A percentile compares a stretch with the other conserved stretches of the same genome.
phyloP scores from a whole-genome alignment of 1,140 invertebrate species.

The Philaenus spumarius region DNA sequence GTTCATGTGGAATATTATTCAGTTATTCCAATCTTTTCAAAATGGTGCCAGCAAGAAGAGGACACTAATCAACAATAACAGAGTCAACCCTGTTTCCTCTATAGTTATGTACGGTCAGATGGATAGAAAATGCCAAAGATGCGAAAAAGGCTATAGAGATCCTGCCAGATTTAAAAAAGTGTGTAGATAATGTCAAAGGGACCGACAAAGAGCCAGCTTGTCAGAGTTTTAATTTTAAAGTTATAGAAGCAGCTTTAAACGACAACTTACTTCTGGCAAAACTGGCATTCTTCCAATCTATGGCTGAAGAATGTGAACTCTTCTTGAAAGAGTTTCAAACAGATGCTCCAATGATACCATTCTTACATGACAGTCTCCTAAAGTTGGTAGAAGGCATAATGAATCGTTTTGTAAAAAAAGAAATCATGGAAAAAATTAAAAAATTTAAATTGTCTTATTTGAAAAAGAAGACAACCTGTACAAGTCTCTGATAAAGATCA shows the following conservation, averaged over 20 bases:
- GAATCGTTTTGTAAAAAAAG: neutral
- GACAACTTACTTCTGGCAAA: slow-evolving; percentile 28
- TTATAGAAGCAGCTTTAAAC: slow-evolving; percentile 6
- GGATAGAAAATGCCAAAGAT: slow-evolving; percentile 27
- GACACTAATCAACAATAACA: slow-evolving; percentile 17
- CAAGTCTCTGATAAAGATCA: neutral
- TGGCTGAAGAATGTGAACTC: slow-evolving; percentile 22
- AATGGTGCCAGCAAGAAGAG: slow-evolving; percentile 23
- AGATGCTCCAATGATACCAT: slow-evolving; percentile 19
- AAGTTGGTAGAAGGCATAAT: neutral
- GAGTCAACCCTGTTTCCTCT: slow-evolving; percentile 22
- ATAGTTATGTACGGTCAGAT: slow-evolving; percentile 29
- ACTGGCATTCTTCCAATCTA: slow-evolving; percentile 27
- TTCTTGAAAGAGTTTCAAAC: slow-evolving; percentile 27
- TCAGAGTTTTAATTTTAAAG: slow-evolving; percentile 2
- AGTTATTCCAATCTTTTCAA: slow-evolving; percentile 28
- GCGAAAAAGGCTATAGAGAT: slow-evolving; percentile 23
- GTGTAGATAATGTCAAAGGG: neutral
- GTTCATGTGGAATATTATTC: slow-evolving; percentile 27
- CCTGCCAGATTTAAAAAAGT: neutral
- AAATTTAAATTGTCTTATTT: no score
- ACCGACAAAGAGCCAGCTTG: neutral
- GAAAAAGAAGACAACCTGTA: neutral
- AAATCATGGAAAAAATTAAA: neutral
- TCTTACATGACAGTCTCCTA: slow-evolving; percentile 6